Percentiles rank a stretch among this genome's conserved stretches.
Conservation (phyloP, 1,140 invertebrate genomes). For the Micrasema minimum region DNA sequence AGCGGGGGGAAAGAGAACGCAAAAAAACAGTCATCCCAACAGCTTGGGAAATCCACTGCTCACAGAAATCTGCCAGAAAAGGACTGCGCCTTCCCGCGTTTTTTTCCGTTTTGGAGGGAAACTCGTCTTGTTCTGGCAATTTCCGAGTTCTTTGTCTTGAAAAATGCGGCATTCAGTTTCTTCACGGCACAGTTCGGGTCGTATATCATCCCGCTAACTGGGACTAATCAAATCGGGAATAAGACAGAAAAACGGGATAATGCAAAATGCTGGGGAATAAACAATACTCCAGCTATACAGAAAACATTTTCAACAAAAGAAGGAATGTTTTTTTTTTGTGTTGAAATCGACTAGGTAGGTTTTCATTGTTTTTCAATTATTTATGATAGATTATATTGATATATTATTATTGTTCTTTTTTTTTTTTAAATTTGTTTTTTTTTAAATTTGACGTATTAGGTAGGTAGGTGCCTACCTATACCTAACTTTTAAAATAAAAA, state of each 20-base stretch:
- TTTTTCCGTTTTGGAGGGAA: conserved; percentile 41
- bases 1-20: conserved; percentile 24
- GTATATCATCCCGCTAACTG: conserved; percentile 14
- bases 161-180: conserved; percentile 29
- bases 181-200: neutral
- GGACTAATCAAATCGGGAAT: too few species aligned
- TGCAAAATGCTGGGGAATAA: neutral
- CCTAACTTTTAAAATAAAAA: too few species aligned
- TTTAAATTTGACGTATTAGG: too few species aligned
- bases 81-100: conserved; percentile 37
- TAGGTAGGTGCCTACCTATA: too few species aligned
- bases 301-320: neutral
- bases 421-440: too few species aligned
- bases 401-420: too few species aligned
- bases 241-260: neutral
- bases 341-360: too few species aligned
- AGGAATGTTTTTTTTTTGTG: too few species aligned
- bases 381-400: too few species aligned
- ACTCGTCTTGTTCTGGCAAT: conserved; percentile 26
- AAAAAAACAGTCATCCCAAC: conserved; percentile 51
- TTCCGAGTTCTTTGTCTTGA: conserved; percentile 27
- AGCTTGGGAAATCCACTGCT: conserved; percentile 52
- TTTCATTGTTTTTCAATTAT: too few species aligned
- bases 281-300: neutral
- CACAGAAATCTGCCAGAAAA: conserved; percentile 50